A percentile compares a stretch with the other conserved stretches of the same genome.
These are phyloP conservation scores for Poeciliopsis retropinna DNA, from an alignment of 2,113 vertebrate genomes.

Conservation along the genomic window DNA sequence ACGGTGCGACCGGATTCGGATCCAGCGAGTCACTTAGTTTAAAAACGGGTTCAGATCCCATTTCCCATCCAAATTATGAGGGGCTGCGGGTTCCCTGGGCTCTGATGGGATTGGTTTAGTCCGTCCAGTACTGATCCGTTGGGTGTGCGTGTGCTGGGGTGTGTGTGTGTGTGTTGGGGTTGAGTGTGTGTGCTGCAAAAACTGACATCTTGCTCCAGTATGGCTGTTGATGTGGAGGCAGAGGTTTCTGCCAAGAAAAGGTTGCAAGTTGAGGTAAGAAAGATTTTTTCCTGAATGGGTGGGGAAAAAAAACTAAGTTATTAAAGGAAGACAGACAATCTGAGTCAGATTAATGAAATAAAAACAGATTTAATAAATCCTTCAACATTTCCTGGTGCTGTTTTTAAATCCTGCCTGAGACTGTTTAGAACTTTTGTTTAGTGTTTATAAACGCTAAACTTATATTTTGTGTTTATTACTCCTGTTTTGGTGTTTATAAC, in stretches of 20 bases:
- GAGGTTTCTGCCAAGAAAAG: slow-evolving; percentile 77
- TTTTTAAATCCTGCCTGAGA: not conserved
- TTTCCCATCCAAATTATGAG: slow-evolving; percentile 40
- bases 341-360: not conserved
- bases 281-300: slow-evolving; percentile 67
- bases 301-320: not conserved
- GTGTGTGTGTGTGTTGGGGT: slow-evolving; percentile 29
- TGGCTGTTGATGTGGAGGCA: slow-evolving; percentile 81
- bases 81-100: slow-evolving; percentile 34
- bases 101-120: slow-evolving; percentile 64
- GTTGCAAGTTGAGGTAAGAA: slow-evolving; percentile 84
- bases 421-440: no score
- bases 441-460: no score
- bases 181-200: slow-evolving; percentile 44
- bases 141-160: slow-evolving; percentile 35
- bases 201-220: slow-evolving; percentile 79
- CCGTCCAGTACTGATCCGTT: slow-evolving; percentile 43
- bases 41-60: slow-evolving; percentile 50
- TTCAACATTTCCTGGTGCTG: not conserved
- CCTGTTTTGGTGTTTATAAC: no score
- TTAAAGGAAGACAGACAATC: not conserved
- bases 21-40: slow-evolving; percentile 70
- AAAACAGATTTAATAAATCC: not conserved
- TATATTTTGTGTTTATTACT: no score
- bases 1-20: slow-evolving; percentile 63